phyloP scores from a whole-genome alignment of 2,888 invertebrate species.

The Scrobipalpa costella region DNA sequence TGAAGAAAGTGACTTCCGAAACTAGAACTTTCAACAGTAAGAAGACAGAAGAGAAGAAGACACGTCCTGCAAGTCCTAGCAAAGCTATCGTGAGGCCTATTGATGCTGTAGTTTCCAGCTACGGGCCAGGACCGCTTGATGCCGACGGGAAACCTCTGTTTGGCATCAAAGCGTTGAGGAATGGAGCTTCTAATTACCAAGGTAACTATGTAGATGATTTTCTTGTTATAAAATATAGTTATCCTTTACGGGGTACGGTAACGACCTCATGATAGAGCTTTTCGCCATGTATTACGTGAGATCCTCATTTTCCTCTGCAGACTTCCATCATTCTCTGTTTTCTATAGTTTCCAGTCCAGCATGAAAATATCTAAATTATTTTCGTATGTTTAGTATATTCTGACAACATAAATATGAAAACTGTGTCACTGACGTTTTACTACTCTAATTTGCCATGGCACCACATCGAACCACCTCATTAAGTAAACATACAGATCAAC shows the following conservation, averaged over 20 bases:
- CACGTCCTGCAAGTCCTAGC: conserved; percentile 64
- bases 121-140: conserved; percentile 91
- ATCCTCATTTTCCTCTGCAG: too few species aligned
- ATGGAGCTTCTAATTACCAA: conserved; percentile 83
- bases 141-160: conserved; percentile 90
- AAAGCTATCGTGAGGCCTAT: conserved; percentile 71
- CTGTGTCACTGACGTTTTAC: not conserved
- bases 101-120: conserved; percentile 89
- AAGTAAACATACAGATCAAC: not conserved
- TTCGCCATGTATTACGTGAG: too few species aligned
- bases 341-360: too few species aligned
- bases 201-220: conserved; percentile 62
- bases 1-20: conserved; percentile 76
- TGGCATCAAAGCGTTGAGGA: conserved; percentile 86
- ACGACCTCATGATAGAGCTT: too few species aligned
- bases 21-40: conserved; percentile 61
- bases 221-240: too few species aligned
- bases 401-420: too few species aligned
- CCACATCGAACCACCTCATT: not conserved
- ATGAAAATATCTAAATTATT: too few species aligned
- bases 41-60: conserved; percentile 71
- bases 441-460: not conserved
- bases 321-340: too few species aligned
- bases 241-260: too few species aligned
- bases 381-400: too few species aligned